A percentile compares a stretch with the other conserved stretches of the same genome.
Conservation (phyloP, 1,140 invertebrate genomes). For the Colletes gigas region DNA sequence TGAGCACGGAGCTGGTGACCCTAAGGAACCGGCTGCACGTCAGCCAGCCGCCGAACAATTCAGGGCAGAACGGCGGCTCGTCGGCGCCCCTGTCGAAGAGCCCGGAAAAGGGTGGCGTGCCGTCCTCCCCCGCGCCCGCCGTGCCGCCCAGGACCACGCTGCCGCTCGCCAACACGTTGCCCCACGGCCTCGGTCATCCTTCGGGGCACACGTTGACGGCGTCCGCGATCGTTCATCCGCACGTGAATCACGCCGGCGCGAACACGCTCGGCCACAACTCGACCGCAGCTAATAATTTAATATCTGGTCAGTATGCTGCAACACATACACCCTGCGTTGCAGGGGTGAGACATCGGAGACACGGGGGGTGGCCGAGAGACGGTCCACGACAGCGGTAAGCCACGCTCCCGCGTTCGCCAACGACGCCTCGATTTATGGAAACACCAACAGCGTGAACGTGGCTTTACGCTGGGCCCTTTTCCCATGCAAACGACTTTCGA, state of each 20-base stretch:
- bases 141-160: constrained; percentile 79
- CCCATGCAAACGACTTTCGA: no score
- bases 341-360: no score
- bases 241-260: constrained; percentile 71
- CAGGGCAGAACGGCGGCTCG: constrained; percentile 60
- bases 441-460: no score
- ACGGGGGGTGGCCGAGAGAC: no score
- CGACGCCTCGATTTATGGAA: no score
- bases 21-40: constrained; percentile 92
- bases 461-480: no score
- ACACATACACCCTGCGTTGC: background rate
- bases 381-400: no score
- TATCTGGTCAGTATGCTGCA: constrained; percentile 75
- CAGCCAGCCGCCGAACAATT: constrained; percentile 80
- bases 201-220: constrained; percentile 76
- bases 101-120: constrained; percentile 66
- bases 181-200: constrained; percentile 68
- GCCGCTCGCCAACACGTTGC: constrained; percentile 66
- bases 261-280: constrained; percentile 73
- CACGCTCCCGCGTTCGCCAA: no score
- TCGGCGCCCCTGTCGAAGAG: constrained; percentile 65
- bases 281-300: constrained; percentile 74
- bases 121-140: constrained; percentile 72
- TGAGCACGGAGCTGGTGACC: constrained; percentile 94
- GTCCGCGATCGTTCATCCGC: constrained; percentile 78